Evolutionary conservation across 1,140 invertebrate genomes (phyloP).

Genomic region (Platorchestia sp.): DNA sequence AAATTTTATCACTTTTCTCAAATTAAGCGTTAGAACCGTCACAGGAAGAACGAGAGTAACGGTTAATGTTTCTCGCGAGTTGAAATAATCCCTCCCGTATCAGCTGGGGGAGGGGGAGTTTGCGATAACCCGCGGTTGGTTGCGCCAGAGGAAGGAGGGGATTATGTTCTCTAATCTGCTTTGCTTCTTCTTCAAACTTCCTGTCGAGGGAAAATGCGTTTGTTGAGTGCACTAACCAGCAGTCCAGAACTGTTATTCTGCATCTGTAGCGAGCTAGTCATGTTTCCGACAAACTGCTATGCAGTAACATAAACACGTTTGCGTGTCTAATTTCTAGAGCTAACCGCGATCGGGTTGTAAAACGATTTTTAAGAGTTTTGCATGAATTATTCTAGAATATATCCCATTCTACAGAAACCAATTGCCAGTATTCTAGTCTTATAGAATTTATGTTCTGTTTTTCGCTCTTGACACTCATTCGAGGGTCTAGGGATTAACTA

Average conservation of each 20-base stretch:
- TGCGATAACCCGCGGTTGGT: background rate
- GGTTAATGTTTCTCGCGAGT: background rate
- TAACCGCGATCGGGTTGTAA: background rate
- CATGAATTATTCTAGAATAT: too few species aligned
- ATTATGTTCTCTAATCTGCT: background rate
- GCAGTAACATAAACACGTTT: background rate
- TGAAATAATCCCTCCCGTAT: background rate
- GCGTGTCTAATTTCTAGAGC: background rate
- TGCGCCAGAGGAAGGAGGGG: background rate
- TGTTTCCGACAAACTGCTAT: background rate
- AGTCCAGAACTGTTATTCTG: background rate
- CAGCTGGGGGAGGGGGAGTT: too few species aligned
- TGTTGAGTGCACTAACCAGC: background rate
- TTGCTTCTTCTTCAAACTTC: background rate
- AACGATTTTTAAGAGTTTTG: too few species aligned
- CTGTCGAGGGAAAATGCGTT: background rate
- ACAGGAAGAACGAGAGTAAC: background rate
- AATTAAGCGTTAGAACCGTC: background rate
- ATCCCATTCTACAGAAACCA: too few species aligned
- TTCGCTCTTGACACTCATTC: too few species aligned
- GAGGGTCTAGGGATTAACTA: too few species aligned
- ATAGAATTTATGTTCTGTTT: too few species aligned
- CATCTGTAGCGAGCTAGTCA: background rate
- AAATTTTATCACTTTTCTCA: background rate
- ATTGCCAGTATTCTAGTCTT: too few species aligned